Evolutionary conservation across 2,888 invertebrate species (phyloP).

Genomic region (Chymomyza amoena): DNA sequence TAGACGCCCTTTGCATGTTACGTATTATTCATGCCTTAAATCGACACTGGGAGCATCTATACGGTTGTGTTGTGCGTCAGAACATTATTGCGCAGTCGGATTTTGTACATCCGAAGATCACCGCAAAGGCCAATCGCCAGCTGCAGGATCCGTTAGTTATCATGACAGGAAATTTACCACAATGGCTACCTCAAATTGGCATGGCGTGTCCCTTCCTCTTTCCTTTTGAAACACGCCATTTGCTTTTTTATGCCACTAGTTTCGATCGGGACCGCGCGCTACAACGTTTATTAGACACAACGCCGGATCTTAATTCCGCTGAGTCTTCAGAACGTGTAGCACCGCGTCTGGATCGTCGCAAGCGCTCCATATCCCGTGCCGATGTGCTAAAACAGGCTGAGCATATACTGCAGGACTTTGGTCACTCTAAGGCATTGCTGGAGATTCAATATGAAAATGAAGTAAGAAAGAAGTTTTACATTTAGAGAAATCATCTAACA

Average conservation of each 20-base stretch:
- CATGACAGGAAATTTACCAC: conserved; percentile 98
- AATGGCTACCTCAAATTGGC: conserved; percentile 95
- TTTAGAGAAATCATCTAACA: background rate
- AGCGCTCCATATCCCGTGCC: conserved; percentile 92
- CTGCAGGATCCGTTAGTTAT: conserved; percentile 98
- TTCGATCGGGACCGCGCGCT: conserved; percentile 98
- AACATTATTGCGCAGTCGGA: conserved; percentile 86
- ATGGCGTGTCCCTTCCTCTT: conserved; percentile 95
- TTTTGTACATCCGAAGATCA: conserved; percentile 91
- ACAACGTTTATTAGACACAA: conserved; percentile 95
- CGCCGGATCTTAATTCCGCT: conserved; percentile 89
- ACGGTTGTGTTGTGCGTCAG: conserved; percentile 85
- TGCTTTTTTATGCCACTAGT: conserved; percentile 97
- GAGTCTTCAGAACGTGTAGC: conserved; percentile 94
- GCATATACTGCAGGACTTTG: conserved; percentile 95
- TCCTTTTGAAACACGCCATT: conserved; percentile 97
- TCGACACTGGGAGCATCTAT: conserved; percentile 94
- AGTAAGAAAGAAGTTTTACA: conserved; percentile 46
- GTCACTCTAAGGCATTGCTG: conserved; percentile 92
- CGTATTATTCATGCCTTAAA: conserved; percentile 94
- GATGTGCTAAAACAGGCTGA: conserved; percentile 97
- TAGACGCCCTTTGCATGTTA: conserved; percentile 93
- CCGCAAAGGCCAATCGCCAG: conserved; percentile 98
- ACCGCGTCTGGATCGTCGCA: conserved; percentile 94
- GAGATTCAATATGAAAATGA: conserved; percentile 84